A percentile compares a stretch with the other conserved stretches of the same genome.
These are phyloP conservation scores for Limnephilus rhombicus DNA, from an alignment of 2,888 invertebrate species.

Conservation along the genomic window DNA sequence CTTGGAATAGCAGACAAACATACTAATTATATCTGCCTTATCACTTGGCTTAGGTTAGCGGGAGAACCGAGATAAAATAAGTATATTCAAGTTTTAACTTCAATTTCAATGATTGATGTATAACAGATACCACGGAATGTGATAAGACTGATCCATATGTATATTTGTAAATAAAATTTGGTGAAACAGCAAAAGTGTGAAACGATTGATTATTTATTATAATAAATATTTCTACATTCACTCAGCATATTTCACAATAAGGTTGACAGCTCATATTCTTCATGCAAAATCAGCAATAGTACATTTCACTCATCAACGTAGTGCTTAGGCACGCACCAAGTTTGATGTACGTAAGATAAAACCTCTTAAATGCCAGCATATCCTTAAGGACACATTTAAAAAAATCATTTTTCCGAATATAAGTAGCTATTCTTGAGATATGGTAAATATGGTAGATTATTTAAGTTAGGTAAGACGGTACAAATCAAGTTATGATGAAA, in stretches of 20 bases:
- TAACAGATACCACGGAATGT: neutral
- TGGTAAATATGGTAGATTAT: too few species aligned
- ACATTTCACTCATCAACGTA: neutral
- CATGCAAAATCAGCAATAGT: neutral
- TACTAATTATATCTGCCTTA: neutral
- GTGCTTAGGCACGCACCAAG: neutral
- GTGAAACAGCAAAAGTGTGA: neutral
- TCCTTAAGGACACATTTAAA: too few species aligned
- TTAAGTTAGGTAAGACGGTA: too few species aligned
- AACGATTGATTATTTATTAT: neutral
- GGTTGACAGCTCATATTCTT: neutral
- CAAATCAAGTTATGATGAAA: too few species aligned
- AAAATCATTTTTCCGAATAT: too few species aligned
- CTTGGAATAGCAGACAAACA: constrained; percentile 74
- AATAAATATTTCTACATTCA: neutral
- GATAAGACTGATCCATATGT: neutral
- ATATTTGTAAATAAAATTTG: neutral
- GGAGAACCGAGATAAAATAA: neutral
- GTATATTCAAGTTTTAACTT: neutral
- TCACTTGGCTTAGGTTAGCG: neutral
- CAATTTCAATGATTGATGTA: constrained; percentile 6
- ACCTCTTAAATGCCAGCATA: too few species aligned
- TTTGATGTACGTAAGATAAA: neutral
- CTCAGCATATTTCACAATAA: neutral
- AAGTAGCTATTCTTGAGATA: too few species aligned